A percentile compares a stretch with the other conserved stretches of the same genome.
Evolutionary conservation across 53 echinoderm and acorn worm species (phyloP).

Genomic region (Echinometra lucunter): DNA sequence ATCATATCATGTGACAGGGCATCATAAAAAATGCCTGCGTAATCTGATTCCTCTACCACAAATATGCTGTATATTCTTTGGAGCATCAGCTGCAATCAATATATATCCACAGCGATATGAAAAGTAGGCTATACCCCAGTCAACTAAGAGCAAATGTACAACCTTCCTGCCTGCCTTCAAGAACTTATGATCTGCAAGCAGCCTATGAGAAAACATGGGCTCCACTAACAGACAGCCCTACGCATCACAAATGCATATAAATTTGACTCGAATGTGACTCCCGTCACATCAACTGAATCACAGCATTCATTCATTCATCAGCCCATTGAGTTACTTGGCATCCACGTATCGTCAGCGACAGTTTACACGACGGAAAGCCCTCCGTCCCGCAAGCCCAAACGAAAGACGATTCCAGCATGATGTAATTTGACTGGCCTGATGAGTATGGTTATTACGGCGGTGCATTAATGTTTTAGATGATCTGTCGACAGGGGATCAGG

Average conservation of each 20-base stretch:
- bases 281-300: conserved; percentile 51
- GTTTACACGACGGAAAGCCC: conserved; percentile 47
- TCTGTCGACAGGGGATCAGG: conserved; percentile 62
- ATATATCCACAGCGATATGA: neutral
- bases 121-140: neutral
- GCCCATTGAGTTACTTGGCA: conserved; percentile 21
- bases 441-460: conserved; percentile 65
- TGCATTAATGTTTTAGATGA: conserved; percentile 69
- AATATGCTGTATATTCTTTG: neutral
- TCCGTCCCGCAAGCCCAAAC: conserved; percentile 39
- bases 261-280: conserved; percentile 48
- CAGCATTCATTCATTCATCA: conserved; percentile 58
- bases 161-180: neutral
- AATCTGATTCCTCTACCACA: neutral
- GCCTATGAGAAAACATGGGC: neutral
- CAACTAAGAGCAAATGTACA: neutral
- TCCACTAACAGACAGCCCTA: neutral
- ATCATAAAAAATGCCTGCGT: neutral
- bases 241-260: conserved; percentile 24
- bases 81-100: neutral
- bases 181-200: conserved; percentile 27
- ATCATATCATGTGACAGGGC: neutral
- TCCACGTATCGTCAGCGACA: conserved; percentile 22
- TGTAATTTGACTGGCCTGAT: conserved; percentile 56
- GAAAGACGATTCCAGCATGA: conserved; percentile 55